Evolutionary conservation across 2,888 invertebrate genomes (phyloP).

Genomic region (Eupithecia vulgata): DNA sequence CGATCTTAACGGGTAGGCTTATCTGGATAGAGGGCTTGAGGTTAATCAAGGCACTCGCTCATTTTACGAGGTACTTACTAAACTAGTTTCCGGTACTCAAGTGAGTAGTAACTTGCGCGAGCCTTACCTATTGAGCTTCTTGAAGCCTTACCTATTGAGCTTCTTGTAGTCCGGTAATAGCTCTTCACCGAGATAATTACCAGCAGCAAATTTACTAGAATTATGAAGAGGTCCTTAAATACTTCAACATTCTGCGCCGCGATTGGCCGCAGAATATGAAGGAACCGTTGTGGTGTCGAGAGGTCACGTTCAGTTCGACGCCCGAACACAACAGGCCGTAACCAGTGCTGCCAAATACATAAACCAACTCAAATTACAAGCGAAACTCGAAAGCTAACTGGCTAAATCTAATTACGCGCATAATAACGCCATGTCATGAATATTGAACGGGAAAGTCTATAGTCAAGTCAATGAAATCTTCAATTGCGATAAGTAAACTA

Average conservation of each 20-base stretch:
- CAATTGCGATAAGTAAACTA: conserved; percentile 45
- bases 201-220: conserved; percentile 46
- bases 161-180: neutral
- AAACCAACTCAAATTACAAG: conserved; percentile 38
- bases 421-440: conserved; percentile 64
- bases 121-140: neutral
- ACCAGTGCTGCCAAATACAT: conserved; percentile 30
- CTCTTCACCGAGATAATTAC: neutral
- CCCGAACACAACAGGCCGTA: conserved; percentile 47
- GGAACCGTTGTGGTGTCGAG: conserved; percentile 61
- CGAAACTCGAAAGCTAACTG: conserved; percentile 41
- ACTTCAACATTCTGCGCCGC: neutral
- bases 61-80: conserved; percentile 10
- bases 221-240: conserved; percentile 52
- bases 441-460: conserved; percentile 66
- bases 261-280: conserved; percentile 61
- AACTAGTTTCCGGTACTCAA: conserved; percentile 5
- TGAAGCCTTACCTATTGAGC: neutral
- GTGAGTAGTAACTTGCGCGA: neutral
- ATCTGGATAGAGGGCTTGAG: neutral
- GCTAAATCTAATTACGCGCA: conserved; percentile 55
- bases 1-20: neutral
- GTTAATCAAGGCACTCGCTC: neutral
- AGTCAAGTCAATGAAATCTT: conserved; percentile 44
- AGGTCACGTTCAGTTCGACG: conserved; percentile 77